Evolutionary conservation across 30 jellyfish, hydroid and myxozoan genomes (phyloP), one percentile per base, ranked within the genome.

Genomic region (Chironex yamaguchii): DNA sequence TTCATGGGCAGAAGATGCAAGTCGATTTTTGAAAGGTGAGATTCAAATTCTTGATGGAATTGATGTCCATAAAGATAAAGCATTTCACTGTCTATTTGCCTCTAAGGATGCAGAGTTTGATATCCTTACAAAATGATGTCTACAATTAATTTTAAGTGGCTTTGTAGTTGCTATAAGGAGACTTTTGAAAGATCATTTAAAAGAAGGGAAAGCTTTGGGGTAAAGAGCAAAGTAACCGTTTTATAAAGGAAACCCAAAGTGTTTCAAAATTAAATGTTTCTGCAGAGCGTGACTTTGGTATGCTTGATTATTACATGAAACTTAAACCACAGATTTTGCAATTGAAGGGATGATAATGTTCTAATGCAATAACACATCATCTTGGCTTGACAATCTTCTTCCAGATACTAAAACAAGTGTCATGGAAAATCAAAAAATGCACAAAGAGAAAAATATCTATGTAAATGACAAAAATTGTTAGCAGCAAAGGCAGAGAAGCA

Each of bases 221-320:
- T 29, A 80, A 62, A 36, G 28, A 4, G 0, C 12, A 36, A 3
- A 72, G 36, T 26, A 14, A 28, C 34, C 6, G 3, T 23, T 80
- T 65, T 27, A 31, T 23, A 3, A 22, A 58, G 22, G 91, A 80
- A 34, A 65, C 91, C 34, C 28, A 30, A 25, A 62, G 51, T 80
- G 85, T 80, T 12, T 24, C 13, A 34, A 80, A 31, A 21, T 42
- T 54, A 12, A 79, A 79, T 79, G 90, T 34, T 6, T 1, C 1
- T 4, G 4, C 82, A 11, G 90, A 79, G 32, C 25, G 90, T 22
- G 83, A 62, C 25, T 58, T 79, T 79, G 89, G 89, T 6, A 51
- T 77, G 89, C 66, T 77, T 9, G 89, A 77, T 31, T 24, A 77
- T 29, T 20, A 1, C 2, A 77, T 51, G 82, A 24, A 0, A 22